Base-by-base conservation (phyloP, 2,888 invertebrate genomes). In the Cheilosia variabilis region DNA sequence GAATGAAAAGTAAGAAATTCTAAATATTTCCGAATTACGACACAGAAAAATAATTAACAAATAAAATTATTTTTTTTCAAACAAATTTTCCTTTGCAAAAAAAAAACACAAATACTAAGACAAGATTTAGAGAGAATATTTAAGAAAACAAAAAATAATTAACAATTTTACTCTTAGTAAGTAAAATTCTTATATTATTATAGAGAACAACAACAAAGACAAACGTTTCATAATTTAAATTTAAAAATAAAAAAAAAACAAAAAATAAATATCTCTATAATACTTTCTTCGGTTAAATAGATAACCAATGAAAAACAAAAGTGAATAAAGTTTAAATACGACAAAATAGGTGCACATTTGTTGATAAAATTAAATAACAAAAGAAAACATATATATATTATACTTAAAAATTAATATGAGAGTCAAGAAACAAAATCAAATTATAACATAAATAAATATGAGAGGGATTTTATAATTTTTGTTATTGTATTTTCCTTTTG, bases 191-290 rank as follows among this genome's bases (percentile, higher is more conserved):
- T 68, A 71, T 60, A 75, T 63, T 17, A 68, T 78, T 68, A 82
- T 69, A 78, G 60, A 78, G 69, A 82, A 66, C 41, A 66, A 75
- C 66, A 69, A 77, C 58, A 78, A 37, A 80, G 34, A 75, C 45
- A 87, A 87, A 87, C 82, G 87, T 87, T 87, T 81, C 87, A 87
- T 87, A 82, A 82, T 82, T 82, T 82, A 87, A 81, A 52, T 52
- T 47, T 24, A 52, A n/a, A n/a, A n/a, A 24, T 24, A 52, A 34
- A 62, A 66, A 71, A 76, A 19, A 52, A 50, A 45, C 41, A 50
- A 22, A 47, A 58, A 75, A 17, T 43, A 62, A 62, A 52, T 41
- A 60, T 65, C 55, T 80, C 60, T 78, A 65, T 62, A 57, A 76
- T 65, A 66, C 77, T 82, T 82, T 69, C 62, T 82, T 87, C 58